phyloP scores from a whole-genome alignment of 1,140 invertebrate species.

The Chymomyza costata region DNA sequence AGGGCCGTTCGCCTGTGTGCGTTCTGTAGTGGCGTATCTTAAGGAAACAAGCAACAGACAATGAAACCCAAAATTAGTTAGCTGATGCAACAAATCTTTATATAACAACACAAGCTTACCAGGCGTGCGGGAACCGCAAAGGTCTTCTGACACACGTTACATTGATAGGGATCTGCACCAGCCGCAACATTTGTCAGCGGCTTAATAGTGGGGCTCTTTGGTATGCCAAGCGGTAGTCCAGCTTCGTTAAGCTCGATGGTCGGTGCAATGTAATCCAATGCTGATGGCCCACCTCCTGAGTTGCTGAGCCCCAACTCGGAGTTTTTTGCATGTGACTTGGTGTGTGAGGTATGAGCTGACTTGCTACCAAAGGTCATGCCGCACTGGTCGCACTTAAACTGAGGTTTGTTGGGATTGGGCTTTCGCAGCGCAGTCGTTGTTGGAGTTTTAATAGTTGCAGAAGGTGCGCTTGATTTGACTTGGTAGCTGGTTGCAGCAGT shows the following conservation, averaged over 20 bases:
- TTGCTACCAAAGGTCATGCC: constrained; percentile 79
- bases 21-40: constrained; percentile 88
- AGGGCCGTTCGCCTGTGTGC: constrained; percentile 90
- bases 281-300: neutral
- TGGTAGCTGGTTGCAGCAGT: constrained; percentile 5
- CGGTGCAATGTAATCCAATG: neutral
- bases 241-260: constrained; percentile 56
- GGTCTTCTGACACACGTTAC: constrained; percentile 93
- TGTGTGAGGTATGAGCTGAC: constrained; percentile 79
- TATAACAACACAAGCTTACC: constrained; percentile 75
- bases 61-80: neutral
- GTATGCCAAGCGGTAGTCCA: constrained; percentile 59
- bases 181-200: constrained; percentile 70
- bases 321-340: constrained; percentile 77
- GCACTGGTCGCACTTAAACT: constrained; percentile 78
- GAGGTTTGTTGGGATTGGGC: constrained; percentile 51
- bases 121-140: constrained; percentile 93
- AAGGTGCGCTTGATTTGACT: neutral
- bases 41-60: neutral
- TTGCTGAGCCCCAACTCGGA: constrained; percentile 31
- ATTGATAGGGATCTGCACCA: constrained; percentile 85
- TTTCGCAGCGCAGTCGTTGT: constrained; percentile 28
- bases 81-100: too few species aligned
- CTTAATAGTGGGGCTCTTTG: constrained; percentile 64
- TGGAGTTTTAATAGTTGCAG: constrained; percentile 12